Evolutionary conservation across 2,797 vertebrate species (phyloP).

Genomic region (Myotis vivesi): DNA sequence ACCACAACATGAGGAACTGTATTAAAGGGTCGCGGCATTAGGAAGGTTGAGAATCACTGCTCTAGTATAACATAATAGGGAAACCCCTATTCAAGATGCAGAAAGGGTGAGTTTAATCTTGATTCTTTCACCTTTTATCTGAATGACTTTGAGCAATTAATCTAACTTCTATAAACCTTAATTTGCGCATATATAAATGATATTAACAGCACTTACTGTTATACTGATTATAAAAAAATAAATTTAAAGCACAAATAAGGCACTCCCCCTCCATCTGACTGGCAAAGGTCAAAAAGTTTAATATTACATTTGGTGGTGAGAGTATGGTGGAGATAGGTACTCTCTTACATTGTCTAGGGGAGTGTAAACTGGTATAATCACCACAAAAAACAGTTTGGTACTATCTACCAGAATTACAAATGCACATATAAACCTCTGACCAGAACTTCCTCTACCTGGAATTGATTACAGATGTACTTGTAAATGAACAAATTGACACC

Average conservation of each 20-base stretch:
- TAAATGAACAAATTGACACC: slow-evolving; percentile 4
- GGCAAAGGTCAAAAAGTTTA: slow-evolving; percentile 2
- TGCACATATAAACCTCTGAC: not conserved
- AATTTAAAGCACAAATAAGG: not conserved
- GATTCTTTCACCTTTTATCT: not conserved
- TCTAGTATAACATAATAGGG: not conserved
- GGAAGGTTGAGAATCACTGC: no score
- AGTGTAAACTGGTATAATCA: not conserved
- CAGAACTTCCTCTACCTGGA: not conserved
- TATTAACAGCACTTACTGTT: not conserved
- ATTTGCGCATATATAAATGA: slow-evolving; percentile 1
- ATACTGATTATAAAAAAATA: not conserved
- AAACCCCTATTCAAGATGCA: not conserved
- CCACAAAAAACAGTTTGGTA: not conserved
- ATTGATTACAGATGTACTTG: not conserved
- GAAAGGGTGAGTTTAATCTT: not conserved
- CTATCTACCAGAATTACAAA: not conserved
- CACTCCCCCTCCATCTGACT: not conserved
- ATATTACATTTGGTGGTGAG: not conserved
- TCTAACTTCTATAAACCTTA: not conserved
- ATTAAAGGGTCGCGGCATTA: no score
- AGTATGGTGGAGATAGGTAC: not conserved
- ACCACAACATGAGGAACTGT: no score
- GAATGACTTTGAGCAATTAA: slow-evolving; percentile 24
- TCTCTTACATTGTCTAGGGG: not conserved